Conservation (phyloP, 2,797 vertebrate genomes). For the Falco cherrug region DNA sequence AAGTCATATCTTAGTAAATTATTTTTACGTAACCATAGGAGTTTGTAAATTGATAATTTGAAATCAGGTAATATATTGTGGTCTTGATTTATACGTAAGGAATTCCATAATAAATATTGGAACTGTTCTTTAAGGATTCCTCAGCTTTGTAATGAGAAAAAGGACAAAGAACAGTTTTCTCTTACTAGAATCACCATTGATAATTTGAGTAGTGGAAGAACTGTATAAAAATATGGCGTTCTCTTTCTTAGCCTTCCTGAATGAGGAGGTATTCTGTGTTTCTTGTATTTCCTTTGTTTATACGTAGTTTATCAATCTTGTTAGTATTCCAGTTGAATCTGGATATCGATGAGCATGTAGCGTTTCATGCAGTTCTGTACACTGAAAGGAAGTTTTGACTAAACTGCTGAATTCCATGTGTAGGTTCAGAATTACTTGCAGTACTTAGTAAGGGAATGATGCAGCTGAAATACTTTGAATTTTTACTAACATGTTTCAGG, state of each 20-base stretch:
- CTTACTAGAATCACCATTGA: background rate
- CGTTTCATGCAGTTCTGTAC: background rate
- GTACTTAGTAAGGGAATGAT: background rate
- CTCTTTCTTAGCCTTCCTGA: background rate
- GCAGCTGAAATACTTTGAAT: background rate
- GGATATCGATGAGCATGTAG: background rate
- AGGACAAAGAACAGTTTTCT: background rate
- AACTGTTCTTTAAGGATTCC: background rate
- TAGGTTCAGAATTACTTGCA: background rate
- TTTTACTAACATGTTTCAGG: background rate
- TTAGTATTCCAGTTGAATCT: background rate
- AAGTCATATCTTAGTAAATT: background rate
- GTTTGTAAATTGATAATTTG: background rate
- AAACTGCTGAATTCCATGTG: background rate
- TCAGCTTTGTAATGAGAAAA: background rate
- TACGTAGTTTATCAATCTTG: rapidly evolving
- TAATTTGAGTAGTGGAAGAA: background rate
- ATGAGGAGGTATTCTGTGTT: background rate
- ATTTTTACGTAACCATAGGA: background rate
- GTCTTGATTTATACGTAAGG: background rate
- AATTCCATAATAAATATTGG: background rate
- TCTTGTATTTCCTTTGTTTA: background rate
- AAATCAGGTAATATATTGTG: background rate
- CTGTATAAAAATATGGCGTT: background rate
- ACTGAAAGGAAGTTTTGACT: background rate